Evolutionary conservation across 2,888 invertebrate species (phyloP).

Genomic region (Dusona sp.): DNA sequence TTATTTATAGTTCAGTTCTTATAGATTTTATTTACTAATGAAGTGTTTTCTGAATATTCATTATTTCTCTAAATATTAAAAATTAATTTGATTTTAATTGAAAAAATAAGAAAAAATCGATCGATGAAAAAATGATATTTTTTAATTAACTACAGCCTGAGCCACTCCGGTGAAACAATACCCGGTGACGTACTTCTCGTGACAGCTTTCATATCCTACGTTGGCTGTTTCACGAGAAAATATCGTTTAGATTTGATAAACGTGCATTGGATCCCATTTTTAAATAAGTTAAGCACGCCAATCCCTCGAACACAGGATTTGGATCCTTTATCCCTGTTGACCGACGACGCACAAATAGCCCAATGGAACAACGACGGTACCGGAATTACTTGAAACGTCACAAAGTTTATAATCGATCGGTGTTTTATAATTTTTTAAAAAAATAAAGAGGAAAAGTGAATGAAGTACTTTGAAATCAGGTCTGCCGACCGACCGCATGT

Average conservation of each 20-base stretch:
- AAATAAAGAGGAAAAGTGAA: neutral
- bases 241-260: slow-evolving; percentile 93
- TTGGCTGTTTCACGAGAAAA: slow-evolving; percentile 95
- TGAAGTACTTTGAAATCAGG: slow-evolving; percentile 77
- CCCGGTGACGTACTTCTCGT: slow-evolving; percentile 96
- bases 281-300: slow-evolving; percentile 89
- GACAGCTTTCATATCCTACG: slow-evolving; percentile 97
- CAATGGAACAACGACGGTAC: slow-evolving; percentile 97
- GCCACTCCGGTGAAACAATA: slow-evolving; percentile 90
- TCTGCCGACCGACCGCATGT: slow-evolving; percentile 96
- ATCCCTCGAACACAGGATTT: slow-evolving; percentile 92
- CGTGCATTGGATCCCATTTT: slow-evolving; percentile 92
- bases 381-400: neutral
- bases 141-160: slow-evolving; percentile 85
- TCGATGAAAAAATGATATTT: neutral
- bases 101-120: neutral
- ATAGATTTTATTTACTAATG: neutral
- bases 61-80: too few species aligned
- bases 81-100: neutral
- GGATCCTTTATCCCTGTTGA: slow-evolving; percentile 94
- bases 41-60: neutral
- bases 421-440: slow-evolving; percentile 3
- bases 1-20: too few species aligned
- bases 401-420: neutral
- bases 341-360: slow-evolving; percentile 96